Percentiles rank a stretch among this genome's conserved stretches.
Evolutionary conservation across 2,888 invertebrate genomes (phyloP).

Genomic region (Blastobasis lacticolella): DNA sequence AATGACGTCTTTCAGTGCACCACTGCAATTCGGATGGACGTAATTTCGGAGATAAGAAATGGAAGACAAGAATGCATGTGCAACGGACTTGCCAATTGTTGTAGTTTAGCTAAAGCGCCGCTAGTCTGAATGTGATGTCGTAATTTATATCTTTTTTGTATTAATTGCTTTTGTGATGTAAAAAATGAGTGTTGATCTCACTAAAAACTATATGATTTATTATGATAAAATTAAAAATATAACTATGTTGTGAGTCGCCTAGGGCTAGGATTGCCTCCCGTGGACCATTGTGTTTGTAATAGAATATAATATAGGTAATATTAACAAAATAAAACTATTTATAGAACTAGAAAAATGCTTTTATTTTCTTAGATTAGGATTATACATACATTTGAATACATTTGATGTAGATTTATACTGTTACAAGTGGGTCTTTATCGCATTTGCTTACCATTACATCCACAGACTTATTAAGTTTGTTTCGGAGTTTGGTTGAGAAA

Average conservation of each 20-base stretch:
- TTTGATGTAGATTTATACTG: slow-evolving; percentile 72
- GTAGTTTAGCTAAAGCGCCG: slow-evolving; percentile 25
- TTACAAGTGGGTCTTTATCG: slow-evolving; percentile 86
- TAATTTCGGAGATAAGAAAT: slow-evolving; percentile 40
- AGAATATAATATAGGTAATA: no score
- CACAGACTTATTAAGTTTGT: slow-evolving; percentile 62
- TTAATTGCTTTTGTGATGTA: slow-evolving; percentile 13
- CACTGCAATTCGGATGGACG: slow-evolving; percentile 40
- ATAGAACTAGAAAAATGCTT: slow-evolving; percentile 10
- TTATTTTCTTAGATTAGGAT: slow-evolving; percentile 12
- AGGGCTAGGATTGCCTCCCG: no score
- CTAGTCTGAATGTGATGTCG: slow-evolving; percentile 20
- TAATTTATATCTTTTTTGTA: slow-evolving; percentile 4
- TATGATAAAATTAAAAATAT: slow-evolving; percentile 12
- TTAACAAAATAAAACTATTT: slow-evolving; percentile 17
- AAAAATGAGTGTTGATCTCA: slow-evolving; percentile 50
- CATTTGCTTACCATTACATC: slow-evolving; percentile 79
- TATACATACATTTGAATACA: background rate
- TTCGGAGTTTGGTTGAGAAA: slow-evolving; percentile 62
- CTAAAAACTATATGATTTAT: slow-evolving; percentile 28
- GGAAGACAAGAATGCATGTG: slow-evolving; percentile 43
- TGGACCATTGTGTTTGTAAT: no score
- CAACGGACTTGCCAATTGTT: slow-evolving; percentile 64
- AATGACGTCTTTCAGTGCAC: slow-evolving; percentile 65
- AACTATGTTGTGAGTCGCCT: no score